A percentile compares a stretch with the other conserved stretches of the same genome.
These are phyloP conservation scores for Leptocoma aspasia DNA, from an alignment of 2,113 vertebrate genomes.

Conservation along the genomic window DNA sequence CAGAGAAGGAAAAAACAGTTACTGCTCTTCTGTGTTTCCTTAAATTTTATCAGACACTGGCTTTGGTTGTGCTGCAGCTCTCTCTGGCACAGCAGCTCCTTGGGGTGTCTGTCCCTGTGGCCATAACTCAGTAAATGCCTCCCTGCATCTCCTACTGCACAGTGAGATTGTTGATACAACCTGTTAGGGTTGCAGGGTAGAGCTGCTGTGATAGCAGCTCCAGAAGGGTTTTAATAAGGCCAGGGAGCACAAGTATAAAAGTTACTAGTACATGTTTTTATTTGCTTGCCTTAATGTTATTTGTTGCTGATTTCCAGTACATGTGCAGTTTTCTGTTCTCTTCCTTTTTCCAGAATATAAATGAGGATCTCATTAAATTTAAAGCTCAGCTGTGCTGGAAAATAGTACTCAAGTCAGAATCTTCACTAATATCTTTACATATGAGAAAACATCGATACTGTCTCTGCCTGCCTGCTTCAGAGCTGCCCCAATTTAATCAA, in stretches of 20 bases:
- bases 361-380: conserved; percentile 66
- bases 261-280: not conserved
- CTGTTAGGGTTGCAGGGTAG: not conserved
- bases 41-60: not conserved
- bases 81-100: not conserved
- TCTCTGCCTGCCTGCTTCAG: conserved; percentile 16
- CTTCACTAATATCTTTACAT: conserved; percentile 46
- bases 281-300: conserved; percentile 1
- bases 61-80: not conserved
- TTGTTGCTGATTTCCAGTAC: conserved; percentile 2
- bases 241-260: not conserved
- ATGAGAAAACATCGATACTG: not conserved
- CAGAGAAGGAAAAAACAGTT: not conserved
- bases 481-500: conserved; percentile 47
- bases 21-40: not conserved
- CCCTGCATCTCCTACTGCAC: not conserved
- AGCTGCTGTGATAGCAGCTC: not conserved
- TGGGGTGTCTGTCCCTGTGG: not conserved
- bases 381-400: conserved; percentile 36
- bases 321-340: not conserved
- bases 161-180: not conserved
- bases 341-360: conserved; percentile 9
- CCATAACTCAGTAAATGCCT: not conserved
- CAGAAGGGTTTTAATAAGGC: not conserved
- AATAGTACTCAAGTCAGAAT: conserved; percentile 51